Evolutionary conservation across 1,140 invertebrate genomes (phyloP), one percentile per base, ranked within the genome.

Genomic region (Portunus trituberculatus): DNA sequence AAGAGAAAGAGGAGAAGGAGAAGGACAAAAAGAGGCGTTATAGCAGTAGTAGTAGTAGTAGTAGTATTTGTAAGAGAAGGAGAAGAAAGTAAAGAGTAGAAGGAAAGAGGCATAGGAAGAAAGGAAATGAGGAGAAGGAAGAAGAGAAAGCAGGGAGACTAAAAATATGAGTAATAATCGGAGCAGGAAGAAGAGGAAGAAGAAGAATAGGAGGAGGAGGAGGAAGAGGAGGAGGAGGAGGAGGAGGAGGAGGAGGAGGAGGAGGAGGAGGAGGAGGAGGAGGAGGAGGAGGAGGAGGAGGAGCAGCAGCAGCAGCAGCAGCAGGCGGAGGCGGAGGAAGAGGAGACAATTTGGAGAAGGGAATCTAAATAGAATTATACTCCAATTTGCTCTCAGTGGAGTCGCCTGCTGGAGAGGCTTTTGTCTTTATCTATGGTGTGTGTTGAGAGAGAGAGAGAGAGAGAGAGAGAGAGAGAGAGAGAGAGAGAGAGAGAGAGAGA

Each of bases 241-340:
- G 83, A 86, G 83, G 83, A 86, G 83, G 83, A 86, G 28, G 83
- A 39, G 83, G 32, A 39, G 83, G 83, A 39, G 83, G 32, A 86
- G 83, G 32, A 39, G 83, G 83, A 29, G 32, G 83, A 39, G 83
- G 83, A 12, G 32, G 83, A 59, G 52, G 52, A 59, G 52, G 52
- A 59, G 52, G 39, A 39, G 39, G 39, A 39, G 1, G 39, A 39
- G 39, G 39, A 1, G 39, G 1, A 39, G 39, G 39, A 39, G 83
- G 32, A 39, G n/a, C n/a, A n/a, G n/a, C n/a, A n/a, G n/a, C n/a
- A n/a, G n/a, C n/a, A n/a, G n/a, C n/a, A n/a, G n/a, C n/a, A n/a
- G n/a, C n/a, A n/a, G 83, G 83, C 3, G 16, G 32, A 86, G 83
- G 32, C 3, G 83, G 83, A 29, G 32, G 83, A 39, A n/a, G 83